phyloP scores from a whole-genome alignment of 1,140 invertebrate genomes.

The Hestina assimilis region DNA sequence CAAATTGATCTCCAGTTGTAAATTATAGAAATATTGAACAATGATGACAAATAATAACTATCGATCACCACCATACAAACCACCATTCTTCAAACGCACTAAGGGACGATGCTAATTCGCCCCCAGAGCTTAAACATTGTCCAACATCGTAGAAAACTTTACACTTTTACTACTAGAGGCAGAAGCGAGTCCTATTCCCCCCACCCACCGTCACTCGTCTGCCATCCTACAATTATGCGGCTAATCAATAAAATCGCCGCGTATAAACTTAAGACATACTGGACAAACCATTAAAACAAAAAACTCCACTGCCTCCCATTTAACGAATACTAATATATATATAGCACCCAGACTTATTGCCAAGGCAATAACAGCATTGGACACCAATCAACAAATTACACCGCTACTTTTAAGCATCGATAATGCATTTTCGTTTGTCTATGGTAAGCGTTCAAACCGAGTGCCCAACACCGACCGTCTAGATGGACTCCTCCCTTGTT shows the following conservation, averaged over 20 bases:
- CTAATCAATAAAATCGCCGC: conserved; percentile 73
- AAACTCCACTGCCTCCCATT: conserved; percentile 47
- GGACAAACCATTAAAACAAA: conserved; percentile 62
- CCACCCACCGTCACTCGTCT: not conserved
- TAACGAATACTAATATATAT: conserved; percentile 41
- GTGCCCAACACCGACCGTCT: conserved; percentile 18
- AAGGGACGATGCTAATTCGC: conserved; percentile 27
- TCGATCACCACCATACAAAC: conserved; percentile 44
- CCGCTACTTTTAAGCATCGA: not conserved
- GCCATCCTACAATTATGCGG: conserved; percentile 53
- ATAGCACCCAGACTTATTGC: conserved; percentile 25
- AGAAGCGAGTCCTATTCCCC: conserved; percentile 4
- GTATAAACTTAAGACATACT: conserved; percentile 66
- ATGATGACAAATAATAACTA: conserved; percentile 34
- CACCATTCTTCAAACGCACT: conserved; percentile 39
- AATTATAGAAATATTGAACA: conserved; percentile 26
- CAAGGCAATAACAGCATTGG: conserved; percentile 15
- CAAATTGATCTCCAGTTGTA: not conserved
- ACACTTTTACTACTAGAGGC: conserved; percentile 39
- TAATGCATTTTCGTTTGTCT: not conserved
- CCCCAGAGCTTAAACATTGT: conserved; percentile 50
- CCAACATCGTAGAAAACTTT: conserved; percentile 58
- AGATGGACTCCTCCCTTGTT: conserved; percentile 14
- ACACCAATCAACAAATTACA: conserved; percentile 1
- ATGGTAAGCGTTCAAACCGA: not conserved